phyloP scores from a whole-genome alignment of 2,113 vertebrate species.

The Callaeas wilsoni region DNA sequence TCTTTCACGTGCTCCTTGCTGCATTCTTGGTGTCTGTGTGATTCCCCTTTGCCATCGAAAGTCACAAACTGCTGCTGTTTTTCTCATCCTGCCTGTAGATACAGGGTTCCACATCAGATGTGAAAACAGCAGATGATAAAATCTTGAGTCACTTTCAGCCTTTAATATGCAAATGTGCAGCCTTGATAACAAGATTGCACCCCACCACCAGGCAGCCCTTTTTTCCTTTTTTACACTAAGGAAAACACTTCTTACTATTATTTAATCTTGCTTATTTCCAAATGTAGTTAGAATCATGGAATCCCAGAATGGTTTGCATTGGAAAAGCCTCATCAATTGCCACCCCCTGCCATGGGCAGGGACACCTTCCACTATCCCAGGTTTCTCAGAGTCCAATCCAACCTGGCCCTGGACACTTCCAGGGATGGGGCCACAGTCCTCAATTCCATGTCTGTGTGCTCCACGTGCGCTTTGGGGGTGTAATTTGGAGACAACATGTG shows the following conservation, averaged over 20 bases:
- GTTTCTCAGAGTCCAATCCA: not conserved
- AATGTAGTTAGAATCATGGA: not conserved
- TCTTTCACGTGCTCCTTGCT: not conserved
- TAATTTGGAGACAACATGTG: not conserved
- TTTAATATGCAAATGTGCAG: not conserved
- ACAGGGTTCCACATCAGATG: not conserved
- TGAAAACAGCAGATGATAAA: constrained; percentile 18
- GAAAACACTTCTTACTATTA: not conserved
- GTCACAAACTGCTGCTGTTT: not conserved
- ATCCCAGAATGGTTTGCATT: not conserved
- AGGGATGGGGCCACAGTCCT: not conserved
- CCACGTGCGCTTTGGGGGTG: not conserved
- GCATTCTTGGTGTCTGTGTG: fast-evolving
- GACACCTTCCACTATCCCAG: not conserved
- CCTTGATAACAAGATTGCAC: not conserved
- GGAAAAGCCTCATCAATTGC: not conserved
- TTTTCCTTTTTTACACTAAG: not conserved
- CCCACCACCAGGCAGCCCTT: not conserved
- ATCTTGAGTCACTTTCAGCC: not conserved
- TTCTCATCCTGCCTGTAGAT: not conserved
- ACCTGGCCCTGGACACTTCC: not conserved
- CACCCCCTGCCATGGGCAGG: not conserved
- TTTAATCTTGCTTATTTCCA: not conserved
- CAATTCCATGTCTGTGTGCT: not conserved
- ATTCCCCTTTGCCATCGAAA: not conserved